These are phyloP conservation scores for Aphidius ervi DNA, from an alignment of 1,140 invertebrate genomes.

Conservation along the genomic window DNA sequence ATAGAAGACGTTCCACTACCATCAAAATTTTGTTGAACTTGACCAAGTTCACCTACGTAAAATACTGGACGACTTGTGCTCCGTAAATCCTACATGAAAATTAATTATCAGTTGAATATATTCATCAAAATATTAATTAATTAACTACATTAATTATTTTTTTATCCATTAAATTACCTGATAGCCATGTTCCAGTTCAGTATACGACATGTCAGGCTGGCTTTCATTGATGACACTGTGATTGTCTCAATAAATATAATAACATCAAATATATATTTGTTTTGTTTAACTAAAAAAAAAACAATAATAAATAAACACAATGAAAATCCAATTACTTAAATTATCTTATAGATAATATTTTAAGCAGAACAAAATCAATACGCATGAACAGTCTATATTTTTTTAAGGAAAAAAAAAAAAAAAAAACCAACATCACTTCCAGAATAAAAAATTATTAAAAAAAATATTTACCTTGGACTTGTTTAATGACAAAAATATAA, in stretches of 20 bases:
- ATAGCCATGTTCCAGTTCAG: conserved; percentile 84
- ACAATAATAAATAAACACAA: too few species aligned
- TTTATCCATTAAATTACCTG: conserved; percentile 54
- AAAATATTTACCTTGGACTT: too few species aligned
- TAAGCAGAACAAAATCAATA: too few species aligned
- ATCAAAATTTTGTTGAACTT: conserved; percentile 38
- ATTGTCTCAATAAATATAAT: neutral
- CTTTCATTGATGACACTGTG: conserved; percentile 44
- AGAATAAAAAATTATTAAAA: too few species aligned
- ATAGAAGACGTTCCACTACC: conserved; percentile 40
- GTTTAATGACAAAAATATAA: too few species aligned
- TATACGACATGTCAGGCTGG: conserved; percentile 74
- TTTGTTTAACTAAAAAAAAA: too few species aligned
- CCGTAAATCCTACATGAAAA: conserved; percentile 41
- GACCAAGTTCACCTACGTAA: conserved; percentile 48
- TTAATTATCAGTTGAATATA: neutral
- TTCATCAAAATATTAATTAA: conserved; percentile 2
- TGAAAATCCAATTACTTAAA: too few species aligned
- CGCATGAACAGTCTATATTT: too few species aligned
- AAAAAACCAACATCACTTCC: too few species aligned
- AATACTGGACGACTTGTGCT: conserved; percentile 47
- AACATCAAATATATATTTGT: too few species aligned
- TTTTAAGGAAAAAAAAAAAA: too few species aligned
- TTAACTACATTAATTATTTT: conserved; percentile 1
- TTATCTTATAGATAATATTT: too few species aligned